Conservation (phyloP, 2,888 invertebrate species). For the Metalampra italica region DNA sequence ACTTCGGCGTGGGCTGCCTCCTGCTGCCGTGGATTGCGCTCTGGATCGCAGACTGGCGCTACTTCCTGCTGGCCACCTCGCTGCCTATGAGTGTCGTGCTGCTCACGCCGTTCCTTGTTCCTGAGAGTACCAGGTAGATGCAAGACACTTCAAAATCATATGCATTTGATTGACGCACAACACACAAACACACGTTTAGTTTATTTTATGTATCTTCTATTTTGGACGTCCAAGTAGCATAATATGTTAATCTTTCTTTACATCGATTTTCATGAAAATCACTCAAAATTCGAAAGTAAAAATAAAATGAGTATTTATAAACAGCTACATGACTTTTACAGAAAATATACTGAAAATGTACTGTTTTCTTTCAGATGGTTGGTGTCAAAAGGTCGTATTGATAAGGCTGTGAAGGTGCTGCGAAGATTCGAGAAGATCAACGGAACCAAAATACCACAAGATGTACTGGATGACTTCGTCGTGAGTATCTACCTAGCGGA, state of each 20-base stretch:
- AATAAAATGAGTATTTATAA: too few relatives aligned
- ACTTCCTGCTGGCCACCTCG: slow-evolving; percentile 40
- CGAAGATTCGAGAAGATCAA: slow-evolving; percentile 61
- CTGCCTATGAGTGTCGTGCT: slow-evolving; percentile 41
- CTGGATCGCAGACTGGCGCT: slow-evolving; percentile 47
- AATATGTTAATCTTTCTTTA: too few relatives aligned
- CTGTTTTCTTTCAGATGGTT: slow-evolving; percentile 45
- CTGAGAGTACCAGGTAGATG: slow-evolving; percentile 53
- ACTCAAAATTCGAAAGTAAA: too few relatives aligned
- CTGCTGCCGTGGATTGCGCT: slow-evolving; percentile 48
- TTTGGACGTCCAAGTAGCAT: too few relatives aligned
- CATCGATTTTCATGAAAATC: too few relatives aligned
- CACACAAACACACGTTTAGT: too few relatives aligned
- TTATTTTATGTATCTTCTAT: too few relatives aligned
- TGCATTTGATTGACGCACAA: too few relatives aligned
- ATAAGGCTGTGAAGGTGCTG: slow-evolving; percentile 57
- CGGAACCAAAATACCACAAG: slow-evolving; percentile 59
- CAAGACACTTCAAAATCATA: too few relatives aligned
- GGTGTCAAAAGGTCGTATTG: slow-evolving; percentile 54
- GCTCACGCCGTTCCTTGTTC: slow-evolving; percentile 41
- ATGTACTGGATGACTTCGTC: slow-evolving; percentile 66
- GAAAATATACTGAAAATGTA: too few relatives aligned
- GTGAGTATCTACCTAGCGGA: slow-evolving; percentile 46
- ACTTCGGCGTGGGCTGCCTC: slow-evolving; percentile 43
- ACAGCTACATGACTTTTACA: too few relatives aligned